Evolutionary conservation across 2,888 invertebrate genomes (phyloP), one percentile per base, ranked within the genome.

Genomic region (Pachliopta kotzebuea): DNA sequence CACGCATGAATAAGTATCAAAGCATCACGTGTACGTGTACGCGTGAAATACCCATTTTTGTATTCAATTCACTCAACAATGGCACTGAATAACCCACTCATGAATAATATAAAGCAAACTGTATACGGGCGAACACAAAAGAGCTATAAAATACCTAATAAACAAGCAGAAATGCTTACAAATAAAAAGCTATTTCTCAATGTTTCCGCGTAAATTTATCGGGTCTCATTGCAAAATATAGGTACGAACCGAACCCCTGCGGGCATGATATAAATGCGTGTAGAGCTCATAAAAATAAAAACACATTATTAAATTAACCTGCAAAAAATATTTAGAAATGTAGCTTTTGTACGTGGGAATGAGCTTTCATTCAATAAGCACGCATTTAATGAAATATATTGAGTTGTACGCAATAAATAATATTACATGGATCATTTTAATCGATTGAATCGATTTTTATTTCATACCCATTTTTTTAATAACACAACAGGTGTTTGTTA

Each of bases 181-280:
- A 84, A 85, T 86, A 86, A 85, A 86, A 86, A 80, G 82, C 80
- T 78, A 83, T 83, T 83, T 80, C 79, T 79, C 80, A 77, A 83
- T 79, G 80, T 74, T 74, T 73, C 75, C 74, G 72, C 72, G 74
- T 73, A 79, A 85, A 88, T 87, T 86, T 86, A 88, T 88, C 77
- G 84, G 74, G 76, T 77, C 79, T 78, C 78, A 80, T 80, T 73
- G 72, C 77, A 75, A 83, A 82, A 86, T 85, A 86, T 86, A 81
- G 79, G 78, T 80, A 80, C 83, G 79, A 83, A 79, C 76, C 78
- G 72, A 75, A 65, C 50, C 53, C 57, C 56, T 45, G 53, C 52
- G 55, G 65, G 53, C 45, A 49, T 60, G 60, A 60, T 57, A 65
- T 53, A 53, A 60, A 24, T 52, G 56, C 26, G 58, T 31, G 37